Evolutionary conservation across 2,113 vertebrate genomes (phyloP).

Genomic region (Leucoraja erinaceus): DNA sequence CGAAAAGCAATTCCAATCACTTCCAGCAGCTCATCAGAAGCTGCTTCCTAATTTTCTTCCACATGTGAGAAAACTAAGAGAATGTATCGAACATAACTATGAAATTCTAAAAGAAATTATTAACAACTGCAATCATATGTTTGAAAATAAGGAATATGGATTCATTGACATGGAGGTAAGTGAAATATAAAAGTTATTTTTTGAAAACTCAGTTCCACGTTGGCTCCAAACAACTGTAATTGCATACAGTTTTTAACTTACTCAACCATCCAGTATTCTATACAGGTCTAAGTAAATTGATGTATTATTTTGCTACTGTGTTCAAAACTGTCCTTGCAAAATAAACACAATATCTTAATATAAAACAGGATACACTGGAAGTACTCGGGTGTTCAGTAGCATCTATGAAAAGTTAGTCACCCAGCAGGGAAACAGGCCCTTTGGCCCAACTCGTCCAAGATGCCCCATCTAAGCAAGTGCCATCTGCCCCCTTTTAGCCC

Average conservation of each 20-base stretch:
- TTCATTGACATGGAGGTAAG: slow-evolving; percentile 46
- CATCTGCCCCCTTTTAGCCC: too few relatives aligned
- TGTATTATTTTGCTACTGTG: background rate
- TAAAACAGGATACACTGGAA: too few relatives aligned
- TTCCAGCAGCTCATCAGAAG: slow-evolving; percentile 73
- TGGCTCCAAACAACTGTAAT: background rate
- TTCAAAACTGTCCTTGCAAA: background rate
- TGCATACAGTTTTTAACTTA: background rate
- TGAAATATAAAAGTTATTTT: background rate
- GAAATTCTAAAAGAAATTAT: slow-evolving; percentile 81
- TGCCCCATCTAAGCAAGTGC: too few relatives aligned
- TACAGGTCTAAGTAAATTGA: background rate
- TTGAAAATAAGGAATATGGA: slow-evolving; percentile 94
- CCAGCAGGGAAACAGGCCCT: too few relatives aligned
- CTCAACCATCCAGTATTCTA: background rate
- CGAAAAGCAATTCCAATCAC: slow-evolving; percentile 79
- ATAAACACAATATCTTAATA: background rate
- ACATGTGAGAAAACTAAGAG: slow-evolving; percentile 75
- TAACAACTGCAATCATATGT: slow-evolving; percentile 88
- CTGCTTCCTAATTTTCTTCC: slow-evolving; percentile 79
- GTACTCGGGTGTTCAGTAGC: too few relatives aligned
- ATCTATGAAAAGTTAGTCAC: too few relatives aligned
- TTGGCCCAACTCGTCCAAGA: too few relatives aligned
- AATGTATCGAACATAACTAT: slow-evolving; percentile 88
- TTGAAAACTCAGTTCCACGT: background rate